Percentiles rank a stretch among this genome's conserved stretches.
These are phyloP conservation scores for Paralvinella palmiformis DNA, from an alignment of 1,140 invertebrate species.

Conservation along the genomic window DNA sequence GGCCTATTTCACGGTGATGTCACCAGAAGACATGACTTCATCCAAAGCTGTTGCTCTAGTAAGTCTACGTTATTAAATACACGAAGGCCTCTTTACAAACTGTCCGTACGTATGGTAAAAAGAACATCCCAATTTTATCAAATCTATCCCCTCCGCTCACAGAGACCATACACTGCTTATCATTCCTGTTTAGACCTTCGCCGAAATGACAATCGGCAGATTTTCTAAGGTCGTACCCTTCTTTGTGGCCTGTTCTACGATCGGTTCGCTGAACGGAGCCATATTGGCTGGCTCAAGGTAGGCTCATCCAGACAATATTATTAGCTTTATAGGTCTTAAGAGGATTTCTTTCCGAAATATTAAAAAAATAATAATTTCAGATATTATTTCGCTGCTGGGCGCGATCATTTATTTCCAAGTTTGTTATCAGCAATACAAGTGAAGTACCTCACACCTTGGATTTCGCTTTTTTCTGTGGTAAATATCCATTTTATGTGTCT, in stretches of 20 bases:
- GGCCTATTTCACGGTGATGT: slow-evolving; percentile 89
- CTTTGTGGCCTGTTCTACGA: slow-evolving; percentile 10
- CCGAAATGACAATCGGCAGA: neutral
- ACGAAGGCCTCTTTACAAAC: too few species aligned
- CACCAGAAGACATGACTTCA: slow-evolving; percentile 73
- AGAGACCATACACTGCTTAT: too few species aligned
- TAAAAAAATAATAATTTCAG: neutral
- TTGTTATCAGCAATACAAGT: neutral
- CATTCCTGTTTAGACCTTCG: slow-evolving; percentile 15
- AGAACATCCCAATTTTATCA: too few species aligned
- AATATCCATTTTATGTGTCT: too few species aligned
- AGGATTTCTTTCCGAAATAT: neutral
- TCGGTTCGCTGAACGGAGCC: slow-evolving; percentile 8
- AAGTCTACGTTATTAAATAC: too few species aligned
- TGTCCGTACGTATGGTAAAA: too few species aligned
- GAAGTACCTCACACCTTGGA: slow-evolving; percentile 3
- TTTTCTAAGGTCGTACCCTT: slow-evolving; percentile 2
- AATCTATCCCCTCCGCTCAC: too few species aligned
- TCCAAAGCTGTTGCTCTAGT: slow-evolving; percentile 91
- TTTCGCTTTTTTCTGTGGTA: neutral
- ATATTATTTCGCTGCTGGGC: neutral
- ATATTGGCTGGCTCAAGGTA: slow-evolving; percentile 8
- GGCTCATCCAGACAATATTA: too few species aligned
- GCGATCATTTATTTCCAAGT: neutral
- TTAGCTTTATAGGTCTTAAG: too few species aligned